Base-by-base conservation (phyloP, 2,113 vertebrate species). In the Chunga burmeisteri region DNA sequence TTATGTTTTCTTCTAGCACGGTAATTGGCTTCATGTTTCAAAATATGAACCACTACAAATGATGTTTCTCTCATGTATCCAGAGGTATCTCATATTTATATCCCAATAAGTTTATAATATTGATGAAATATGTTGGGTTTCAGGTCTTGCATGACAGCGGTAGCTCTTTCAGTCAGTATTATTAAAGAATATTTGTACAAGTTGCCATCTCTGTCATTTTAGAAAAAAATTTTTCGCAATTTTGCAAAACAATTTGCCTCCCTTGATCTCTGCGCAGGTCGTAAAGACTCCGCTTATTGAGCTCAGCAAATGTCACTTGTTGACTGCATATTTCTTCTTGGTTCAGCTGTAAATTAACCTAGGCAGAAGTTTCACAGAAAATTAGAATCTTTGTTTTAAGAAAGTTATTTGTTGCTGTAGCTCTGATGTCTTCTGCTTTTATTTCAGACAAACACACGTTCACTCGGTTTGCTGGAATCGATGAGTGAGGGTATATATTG, bases 401-500 rank as follows among this genome's bases (percentile, higher is more conserved):
- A 0, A 16, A 72, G 61, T 67, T 81, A 59, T 29, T 78, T 89
- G 80, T 79, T 67, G 11, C 80, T 46, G 71, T 5, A 67, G 88
- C 22, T 56, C 68, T 84, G 92, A 62, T 91, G 78, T 10, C 47
- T 46, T 32, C 55, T 56, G 83, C 58, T 70, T n/a, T 83, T 23
- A 18, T 81, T 89, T 68, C 94, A 96, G 96, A 63, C 94, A 75
- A 81, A 63, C 10, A 83, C 11, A 88, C 17, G 7, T 20, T 92
- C 21, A 10, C 32, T 42, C 0, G 17, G 30, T 18, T 42, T 30
- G 88, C 26, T 73, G 92, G 82, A 38, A 70, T 86, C 34, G 86
- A 81, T 66, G 94, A 97, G 95, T 32, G 96, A 93, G 77, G 85
- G 77, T 38, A 96, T 97, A 96, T 95, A 97, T 97, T 86, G 96